A percentile compares a stretch with the other conserved stretches of the same genome.
These are phyloP conservation scores for Heliconius charithonia DNA, from an alignment of 2,888 invertebrate species.

Conservation along the genomic window DNA sequence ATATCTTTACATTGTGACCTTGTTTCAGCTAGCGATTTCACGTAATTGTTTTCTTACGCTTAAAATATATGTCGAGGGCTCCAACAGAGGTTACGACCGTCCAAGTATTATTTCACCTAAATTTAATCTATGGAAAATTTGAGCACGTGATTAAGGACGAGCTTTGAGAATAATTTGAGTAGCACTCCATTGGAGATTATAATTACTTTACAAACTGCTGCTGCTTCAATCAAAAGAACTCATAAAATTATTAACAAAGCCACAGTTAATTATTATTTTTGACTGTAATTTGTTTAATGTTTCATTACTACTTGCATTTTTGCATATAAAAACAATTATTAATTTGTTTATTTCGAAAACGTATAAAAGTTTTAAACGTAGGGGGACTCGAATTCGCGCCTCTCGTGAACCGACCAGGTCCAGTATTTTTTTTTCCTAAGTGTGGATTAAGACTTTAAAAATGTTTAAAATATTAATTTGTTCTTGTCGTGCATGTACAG, in stretches of 20 bases:
- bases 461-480: no score
- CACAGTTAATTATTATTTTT: not conserved
- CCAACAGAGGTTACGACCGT: constrained; percentile 66
- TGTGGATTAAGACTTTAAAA: no score
- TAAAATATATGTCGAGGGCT: constrained; percentile 83
- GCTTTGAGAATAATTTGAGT: constrained; percentile 3
- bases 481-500: no score
- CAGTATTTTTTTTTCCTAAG: no score
- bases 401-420: no score
- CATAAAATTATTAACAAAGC: not conserved
- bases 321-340: no score
- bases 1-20: constrained; percentile 71
- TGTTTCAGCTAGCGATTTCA: constrained; percentile 78
- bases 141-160: constrained; percentile 5
- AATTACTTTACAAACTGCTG: not conserved
- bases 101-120: constrained; percentile 48
- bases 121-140: constrained; percentile 23
- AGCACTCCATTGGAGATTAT: not conserved
- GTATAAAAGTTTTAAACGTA: no score
- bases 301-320: no score
- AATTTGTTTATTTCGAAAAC: no score
- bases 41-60: constrained; percentile 79
- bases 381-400: no score
- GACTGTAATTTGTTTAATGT: not conserved
- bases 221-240: not conserved